phyloP scores from a whole-genome alignment of 2,888 invertebrate genomes.

The Cephus pygmeus region DNA sequence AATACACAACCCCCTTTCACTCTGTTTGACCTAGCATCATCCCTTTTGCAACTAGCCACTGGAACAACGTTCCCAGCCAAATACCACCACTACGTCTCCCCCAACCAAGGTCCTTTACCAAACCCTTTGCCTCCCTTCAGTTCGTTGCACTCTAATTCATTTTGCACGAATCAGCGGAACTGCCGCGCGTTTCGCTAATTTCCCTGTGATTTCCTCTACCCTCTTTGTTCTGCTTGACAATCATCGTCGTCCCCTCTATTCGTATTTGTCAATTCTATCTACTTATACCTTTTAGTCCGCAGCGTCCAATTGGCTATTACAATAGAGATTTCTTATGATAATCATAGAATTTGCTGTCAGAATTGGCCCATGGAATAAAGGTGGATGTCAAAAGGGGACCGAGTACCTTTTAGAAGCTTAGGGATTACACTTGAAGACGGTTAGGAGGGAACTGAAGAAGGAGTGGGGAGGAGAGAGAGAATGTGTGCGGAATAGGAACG shows the following conservation, averaged over 20 bases:
- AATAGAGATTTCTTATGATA: neutral
- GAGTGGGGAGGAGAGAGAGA: neutral
- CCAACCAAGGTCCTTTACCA: neutral
- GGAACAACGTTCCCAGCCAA: neutral
- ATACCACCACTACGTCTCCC: neutral
- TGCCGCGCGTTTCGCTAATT: neutral
- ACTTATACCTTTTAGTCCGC: neutral
- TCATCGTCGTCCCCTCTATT: neutral
- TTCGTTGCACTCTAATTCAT: neutral
- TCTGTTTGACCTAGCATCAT: neutral
- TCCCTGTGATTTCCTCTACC: neutral
- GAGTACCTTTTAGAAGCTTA: slow-evolving; percentile 63
- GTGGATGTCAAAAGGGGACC: slow-evolving; percentile 42
- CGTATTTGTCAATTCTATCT: neutral
- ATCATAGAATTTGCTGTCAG: neutral
- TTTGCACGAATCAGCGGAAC: neutral
- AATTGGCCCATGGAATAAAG: neutral
- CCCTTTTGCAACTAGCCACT: slow-evolving; percentile 6
- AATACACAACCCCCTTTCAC: slow-evolving; percentile 1
- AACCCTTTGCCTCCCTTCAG: neutral
- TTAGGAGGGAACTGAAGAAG: slow-evolving; percentile 8
- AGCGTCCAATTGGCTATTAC: neutral
- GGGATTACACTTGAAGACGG: slow-evolving; percentile 55
- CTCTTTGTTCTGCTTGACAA: neutral
- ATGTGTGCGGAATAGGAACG: neutral